Percentiles rank a stretch among this genome's conserved stretches.
phyloP scores from a whole-genome alignment of 2,113 vertebrate genomes.

The Megaceryle torquata region DNA sequence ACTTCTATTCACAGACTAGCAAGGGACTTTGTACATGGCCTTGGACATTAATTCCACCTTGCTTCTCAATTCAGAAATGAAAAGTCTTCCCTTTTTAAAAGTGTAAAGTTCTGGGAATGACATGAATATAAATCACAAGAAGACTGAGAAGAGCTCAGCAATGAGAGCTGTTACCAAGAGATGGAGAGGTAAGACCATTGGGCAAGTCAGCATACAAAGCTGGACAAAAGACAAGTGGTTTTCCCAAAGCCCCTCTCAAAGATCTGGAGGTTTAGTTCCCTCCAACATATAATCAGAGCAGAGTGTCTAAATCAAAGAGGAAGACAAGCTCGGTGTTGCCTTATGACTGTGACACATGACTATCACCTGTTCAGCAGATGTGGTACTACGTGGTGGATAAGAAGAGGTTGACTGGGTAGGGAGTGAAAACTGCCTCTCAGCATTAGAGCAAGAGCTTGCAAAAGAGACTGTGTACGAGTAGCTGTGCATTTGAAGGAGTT shows the following conservation, averaged over 20 bases:
- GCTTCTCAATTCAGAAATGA: neutral
- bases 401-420: neutral
- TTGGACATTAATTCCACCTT: neutral
- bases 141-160: neutral
- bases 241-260: neutral
- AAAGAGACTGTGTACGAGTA: neutral
- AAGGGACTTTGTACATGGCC: neutral
- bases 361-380: neutral
- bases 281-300: neutral
- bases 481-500: neutral
- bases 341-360: neutral
- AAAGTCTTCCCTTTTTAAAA: neutral
- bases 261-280: neutral
- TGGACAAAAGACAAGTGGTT: neutral
- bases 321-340: neutral
- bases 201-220: neutral
- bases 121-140: neutral
- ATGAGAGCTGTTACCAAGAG: neutral
- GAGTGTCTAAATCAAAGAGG: neutral
- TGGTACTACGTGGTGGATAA: neutral
- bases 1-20: neutral
- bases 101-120: neutral
- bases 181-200: neutral
- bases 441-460: neutral
- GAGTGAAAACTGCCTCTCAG: neutral